Conservation (phyloP, 2,888 invertebrate species). For the Hydroisotoma schaefferi region DNA sequence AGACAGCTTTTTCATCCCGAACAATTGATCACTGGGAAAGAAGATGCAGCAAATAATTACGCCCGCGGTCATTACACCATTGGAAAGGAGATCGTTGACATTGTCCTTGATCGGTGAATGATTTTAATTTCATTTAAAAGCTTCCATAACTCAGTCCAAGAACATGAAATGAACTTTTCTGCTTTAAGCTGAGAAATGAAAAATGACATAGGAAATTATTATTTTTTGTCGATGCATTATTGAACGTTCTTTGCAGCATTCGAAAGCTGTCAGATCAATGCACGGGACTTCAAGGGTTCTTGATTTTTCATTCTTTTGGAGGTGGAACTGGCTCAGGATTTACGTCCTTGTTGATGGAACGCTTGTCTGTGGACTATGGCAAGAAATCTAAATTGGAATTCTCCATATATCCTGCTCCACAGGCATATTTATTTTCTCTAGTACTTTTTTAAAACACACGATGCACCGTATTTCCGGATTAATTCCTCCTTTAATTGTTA, state of each 20-base stretch:
- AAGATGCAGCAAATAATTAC: conserved; percentile 94
- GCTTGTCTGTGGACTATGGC: conserved; percentile 76
- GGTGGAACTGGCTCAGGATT: conserved; percentile 87
- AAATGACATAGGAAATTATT: no score
- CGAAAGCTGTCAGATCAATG: conserved; percentile 76
- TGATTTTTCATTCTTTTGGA: conserved; percentile 83
- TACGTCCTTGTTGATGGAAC: conserved; percentile 81
- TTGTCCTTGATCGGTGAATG: conserved; percentile 11
- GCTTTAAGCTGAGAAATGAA: no score
- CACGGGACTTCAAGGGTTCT: conserved; percentile 75
- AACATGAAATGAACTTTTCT: no score
- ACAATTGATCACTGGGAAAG: conserved; percentile 93
- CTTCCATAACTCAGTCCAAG: no score
- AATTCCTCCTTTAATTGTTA: no score
- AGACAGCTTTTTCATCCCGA: conserved; percentile 96
- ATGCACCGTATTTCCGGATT: no score
- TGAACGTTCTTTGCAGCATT: conserved; percentile 53
- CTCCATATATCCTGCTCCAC: conserved; percentile 84
- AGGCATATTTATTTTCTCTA: conserved; percentile 54
- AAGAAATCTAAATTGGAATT: conserved; percentile 87
- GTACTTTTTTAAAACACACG: no score
- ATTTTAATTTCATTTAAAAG: background rate
- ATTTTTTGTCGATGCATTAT: no score
- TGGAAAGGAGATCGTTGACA: conserved; percentile 61
- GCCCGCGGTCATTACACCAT: conserved; percentile 97